These are phyloP conservation scores for Lydus trimaculatus DNA, from an alignment of 2,888 invertebrate species.

Conservation along the genomic window DNA sequence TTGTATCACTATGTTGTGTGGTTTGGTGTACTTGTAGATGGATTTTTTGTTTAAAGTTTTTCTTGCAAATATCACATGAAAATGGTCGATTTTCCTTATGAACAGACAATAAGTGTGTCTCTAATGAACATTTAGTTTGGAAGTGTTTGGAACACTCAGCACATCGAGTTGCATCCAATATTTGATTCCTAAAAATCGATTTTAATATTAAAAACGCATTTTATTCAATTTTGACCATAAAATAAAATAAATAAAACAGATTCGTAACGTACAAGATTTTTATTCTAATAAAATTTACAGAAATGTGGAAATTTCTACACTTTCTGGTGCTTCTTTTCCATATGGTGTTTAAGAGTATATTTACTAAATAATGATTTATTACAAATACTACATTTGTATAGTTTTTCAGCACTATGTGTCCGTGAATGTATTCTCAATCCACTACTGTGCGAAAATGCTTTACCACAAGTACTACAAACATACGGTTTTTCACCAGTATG, in stretches of 20 bases:
- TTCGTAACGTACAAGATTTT: background rate
- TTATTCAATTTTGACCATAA: too few relatives aligned
- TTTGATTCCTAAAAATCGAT: background rate
- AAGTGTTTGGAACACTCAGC: too few relatives aligned
- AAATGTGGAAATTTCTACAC: background rate
- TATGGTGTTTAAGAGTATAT: slow-evolving; percentile 45
- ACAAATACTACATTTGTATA: slow-evolving; percentile 7
- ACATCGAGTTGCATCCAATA: background rate
- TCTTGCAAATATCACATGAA: background rate
- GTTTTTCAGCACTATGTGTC: slow-evolving; percentile 60
- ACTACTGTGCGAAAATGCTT: slow-evolving; percentile 10
- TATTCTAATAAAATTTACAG: background rate
- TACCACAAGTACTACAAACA: slow-evolving; percentile 35
- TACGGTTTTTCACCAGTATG: slow-evolving; percentile 36
- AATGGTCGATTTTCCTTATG: background rate
- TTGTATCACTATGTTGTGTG: background rate
- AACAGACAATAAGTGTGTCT: background rate
- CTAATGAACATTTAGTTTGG: background rate
- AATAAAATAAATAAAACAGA: background rate
- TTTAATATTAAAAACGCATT: background rate
- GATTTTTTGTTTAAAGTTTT: background rate
- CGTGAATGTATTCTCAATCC: slow-evolving; percentile 58
- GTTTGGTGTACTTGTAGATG: background rate
- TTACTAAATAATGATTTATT: slow-evolving; percentile 48
- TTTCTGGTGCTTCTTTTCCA: slow-evolving; percentile 44